Percentiles rank a stretch among this genome's conserved stretches.
phyloP scores from a whole-genome alignment of 2,797 vertebrate genomes.

The Coendou prehensilis region DNA sequence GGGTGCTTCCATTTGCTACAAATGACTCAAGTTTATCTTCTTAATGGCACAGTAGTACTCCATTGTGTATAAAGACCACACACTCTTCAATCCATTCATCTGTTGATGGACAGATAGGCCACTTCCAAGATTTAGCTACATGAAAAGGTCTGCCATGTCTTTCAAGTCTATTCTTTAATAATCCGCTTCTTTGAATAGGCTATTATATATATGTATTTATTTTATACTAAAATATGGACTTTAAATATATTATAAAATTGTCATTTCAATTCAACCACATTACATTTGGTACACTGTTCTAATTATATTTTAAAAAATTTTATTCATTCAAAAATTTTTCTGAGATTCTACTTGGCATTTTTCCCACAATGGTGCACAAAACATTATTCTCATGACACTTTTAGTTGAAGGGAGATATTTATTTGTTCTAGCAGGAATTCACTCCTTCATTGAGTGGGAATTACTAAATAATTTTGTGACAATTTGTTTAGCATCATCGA shows the following conservation, averaged over 20 bases:
- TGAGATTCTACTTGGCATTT: background rate
- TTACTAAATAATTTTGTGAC: constrained; percentile 33
- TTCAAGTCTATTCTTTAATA: background rate
- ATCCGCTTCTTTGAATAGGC: constrained; percentile 3
- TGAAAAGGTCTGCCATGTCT: background rate
- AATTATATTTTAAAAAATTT: background rate
- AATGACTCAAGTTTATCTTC: background rate
- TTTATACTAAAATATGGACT: background rate
- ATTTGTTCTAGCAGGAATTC: background rate
- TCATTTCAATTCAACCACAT: constrained; percentile 37
- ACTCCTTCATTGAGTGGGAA: background rate
- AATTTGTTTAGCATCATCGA: background rate
- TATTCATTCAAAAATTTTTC: background rate
- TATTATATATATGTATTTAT: background rate
- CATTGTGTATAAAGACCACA: background rate
- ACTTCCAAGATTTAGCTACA: background rate
- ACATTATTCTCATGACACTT: constrained; percentile 52
- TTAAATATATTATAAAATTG: background rate
- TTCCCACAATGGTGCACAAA: background rate
- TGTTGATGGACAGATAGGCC: background rate
- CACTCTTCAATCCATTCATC: background rate
- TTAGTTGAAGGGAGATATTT: background rate
- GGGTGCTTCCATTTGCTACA: background rate
- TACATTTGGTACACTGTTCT: background rate
- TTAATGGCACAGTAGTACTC: background rate